These are phyloP conservation scores for Caracal caracal DNA, from an alignment of 2,113 vertebrate genomes.

Conservation along the genomic window DNA sequence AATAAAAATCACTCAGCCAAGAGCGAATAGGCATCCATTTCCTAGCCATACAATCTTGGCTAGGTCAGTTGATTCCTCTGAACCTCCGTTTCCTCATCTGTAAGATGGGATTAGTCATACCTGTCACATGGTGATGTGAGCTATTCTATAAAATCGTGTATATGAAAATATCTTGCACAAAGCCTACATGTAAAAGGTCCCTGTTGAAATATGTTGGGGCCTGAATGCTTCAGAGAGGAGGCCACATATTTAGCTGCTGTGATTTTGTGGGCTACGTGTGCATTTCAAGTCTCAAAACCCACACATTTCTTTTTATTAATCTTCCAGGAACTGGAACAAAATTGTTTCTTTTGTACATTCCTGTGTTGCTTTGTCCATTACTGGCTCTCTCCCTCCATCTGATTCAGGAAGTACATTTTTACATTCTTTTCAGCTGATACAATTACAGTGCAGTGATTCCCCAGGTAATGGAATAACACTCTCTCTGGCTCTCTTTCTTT, in stretches of 20 bases:
- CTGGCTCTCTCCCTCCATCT: background rate
- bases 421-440: constrained; percentile 59
- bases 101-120: background rate
- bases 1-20: background rate
- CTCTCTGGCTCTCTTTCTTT: constrained; percentile 42
- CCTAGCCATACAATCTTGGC: background rate
- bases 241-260: background rate
- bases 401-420: constrained; percentile 11
- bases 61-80: background rate
- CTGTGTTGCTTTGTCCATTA: background rate
- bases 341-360: background rate
- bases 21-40: background rate
- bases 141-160: background rate
- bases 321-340: constrained; percentile 18
- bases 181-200: background rate
- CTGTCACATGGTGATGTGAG: background rate
- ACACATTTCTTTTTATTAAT: background rate
- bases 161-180: background rate
- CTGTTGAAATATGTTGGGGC: background rate
- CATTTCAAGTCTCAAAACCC: background rate
- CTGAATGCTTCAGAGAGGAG: background rate
- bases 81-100: background rate
- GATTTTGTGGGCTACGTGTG: background rate
- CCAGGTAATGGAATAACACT: constrained; percentile 53
- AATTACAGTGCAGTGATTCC: constrained; percentile 38